These are phyloP conservation scores for Malacoraja senta DNA, from an alignment of 2,797 vertebrate genomes.

Conservation along the genomic window DNA sequence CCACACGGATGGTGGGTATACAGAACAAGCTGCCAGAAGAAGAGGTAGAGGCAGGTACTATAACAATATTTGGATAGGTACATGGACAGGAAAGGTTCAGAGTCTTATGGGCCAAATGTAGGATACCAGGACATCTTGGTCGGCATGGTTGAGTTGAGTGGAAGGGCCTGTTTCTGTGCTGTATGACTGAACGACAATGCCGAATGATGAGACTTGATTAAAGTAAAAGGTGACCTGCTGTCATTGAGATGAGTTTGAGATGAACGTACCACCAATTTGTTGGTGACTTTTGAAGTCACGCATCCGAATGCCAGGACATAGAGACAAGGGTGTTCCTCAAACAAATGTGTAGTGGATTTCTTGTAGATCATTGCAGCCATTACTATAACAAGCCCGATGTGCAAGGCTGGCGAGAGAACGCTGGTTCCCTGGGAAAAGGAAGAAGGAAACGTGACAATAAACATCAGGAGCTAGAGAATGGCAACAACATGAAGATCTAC, in stretches of 20 bases:
- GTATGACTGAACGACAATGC: too few species aligned
- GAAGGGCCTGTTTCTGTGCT: too few species aligned
- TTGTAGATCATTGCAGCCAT: constrained; percentile 90
- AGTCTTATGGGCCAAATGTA: too few species aligned
- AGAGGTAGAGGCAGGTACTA: too few species aligned
- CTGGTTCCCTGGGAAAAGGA: constrained; percentile 78
- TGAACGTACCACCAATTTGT: constrained; percentile 83
- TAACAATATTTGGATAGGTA: too few species aligned
- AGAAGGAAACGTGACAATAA: not conserved
- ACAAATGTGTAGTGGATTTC: constrained; percentile 82
- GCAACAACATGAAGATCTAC: not conserved
- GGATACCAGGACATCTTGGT: too few species aligned
- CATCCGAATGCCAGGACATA: constrained; percentile 86
- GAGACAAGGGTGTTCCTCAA: constrained; percentile 83
- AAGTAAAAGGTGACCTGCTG: not conserved
- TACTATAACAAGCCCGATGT: constrained; percentile 79
- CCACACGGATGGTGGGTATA: too few species aligned
- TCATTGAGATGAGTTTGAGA: not conserved
- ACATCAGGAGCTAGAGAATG: constrained; percentile 45
- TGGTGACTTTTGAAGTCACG: constrained; percentile 86
- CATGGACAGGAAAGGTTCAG: too few species aligned
- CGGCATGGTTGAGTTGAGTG: too few species aligned
- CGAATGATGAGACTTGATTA: not conserved
- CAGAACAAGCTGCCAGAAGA: too few species aligned
- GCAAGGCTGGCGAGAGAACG: constrained; percentile 82